phyloP scores from a whole-genome alignment of 2,888 invertebrate genomes.

The Fragum fragum region DNA sequence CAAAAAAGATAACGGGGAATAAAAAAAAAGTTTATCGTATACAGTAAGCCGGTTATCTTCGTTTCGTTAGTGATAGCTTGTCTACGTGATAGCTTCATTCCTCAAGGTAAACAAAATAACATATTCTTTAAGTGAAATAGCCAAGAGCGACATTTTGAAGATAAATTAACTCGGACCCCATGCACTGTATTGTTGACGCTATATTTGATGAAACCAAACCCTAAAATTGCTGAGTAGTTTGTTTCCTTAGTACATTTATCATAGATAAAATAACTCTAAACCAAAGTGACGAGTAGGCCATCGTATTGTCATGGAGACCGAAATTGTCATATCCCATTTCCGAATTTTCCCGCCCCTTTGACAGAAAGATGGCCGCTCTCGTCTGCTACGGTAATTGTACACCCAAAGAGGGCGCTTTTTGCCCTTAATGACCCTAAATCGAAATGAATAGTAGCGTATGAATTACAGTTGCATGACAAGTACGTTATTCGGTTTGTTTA shows the following conservation, averaged over 20 bases:
- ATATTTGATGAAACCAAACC: not conserved
- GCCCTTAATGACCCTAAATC: slow-evolving; percentile 53
- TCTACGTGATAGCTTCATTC: not conserved
- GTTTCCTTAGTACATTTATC: slow-evolving; percentile 45
- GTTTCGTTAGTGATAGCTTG: not conserved
- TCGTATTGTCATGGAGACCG: slow-evolving; percentile 27
- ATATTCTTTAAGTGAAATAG: slow-evolving; percentile 18
- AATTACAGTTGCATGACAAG: not conserved
- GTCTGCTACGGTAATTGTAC: slow-evolving; percentile 57
- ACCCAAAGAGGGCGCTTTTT: slow-evolving; percentile 55
- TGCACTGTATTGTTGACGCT: slow-evolving; percentile 23
- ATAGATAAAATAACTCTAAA: slow-evolving; percentile 17
- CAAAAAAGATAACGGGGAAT: too few relatives aligned
- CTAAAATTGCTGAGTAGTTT: slow-evolving; percentile 3
- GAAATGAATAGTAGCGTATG: slow-evolving; percentile 12
- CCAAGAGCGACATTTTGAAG: slow-evolving; percentile 11
- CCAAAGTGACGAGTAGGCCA: slow-evolving; percentile 61
- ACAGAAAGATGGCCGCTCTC: slow-evolving; percentile 58
- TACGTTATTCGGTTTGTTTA: not conserved
- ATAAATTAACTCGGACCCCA: slow-evolving; percentile 27
- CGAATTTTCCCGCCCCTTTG: slow-evolving; percentile 47
- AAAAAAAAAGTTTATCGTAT: too few relatives aligned
- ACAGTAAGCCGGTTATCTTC: too few relatives aligned
- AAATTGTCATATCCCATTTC: slow-evolving; percentile 65
- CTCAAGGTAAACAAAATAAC: slow-evolving; percentile 9